Evolutionary conservation across 2,797 vertebrate species (phyloP).

Genomic region (Pantherophis alleghaniensis): DNA sequence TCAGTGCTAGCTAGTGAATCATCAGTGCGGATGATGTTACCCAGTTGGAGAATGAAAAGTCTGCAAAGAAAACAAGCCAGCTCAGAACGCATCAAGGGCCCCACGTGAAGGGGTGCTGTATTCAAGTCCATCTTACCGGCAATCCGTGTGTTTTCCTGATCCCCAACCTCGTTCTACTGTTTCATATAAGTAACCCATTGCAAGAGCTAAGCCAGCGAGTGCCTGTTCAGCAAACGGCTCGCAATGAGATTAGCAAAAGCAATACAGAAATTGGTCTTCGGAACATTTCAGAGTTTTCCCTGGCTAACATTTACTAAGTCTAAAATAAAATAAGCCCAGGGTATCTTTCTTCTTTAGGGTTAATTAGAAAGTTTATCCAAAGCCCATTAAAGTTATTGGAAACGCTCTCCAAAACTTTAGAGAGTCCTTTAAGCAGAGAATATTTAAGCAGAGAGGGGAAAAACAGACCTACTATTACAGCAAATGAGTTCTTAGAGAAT

Average conservation of each 20-base stretch:
- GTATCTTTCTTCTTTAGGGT: background rate
- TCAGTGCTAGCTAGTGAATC: background rate
- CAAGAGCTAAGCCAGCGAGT: too few relatives aligned
- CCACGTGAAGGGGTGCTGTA: background rate
- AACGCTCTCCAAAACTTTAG: background rate
- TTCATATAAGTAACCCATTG: background rate
- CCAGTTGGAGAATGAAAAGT: background rate
- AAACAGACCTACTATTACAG: background rate
- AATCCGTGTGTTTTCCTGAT: background rate
- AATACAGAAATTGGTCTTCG: background rate
- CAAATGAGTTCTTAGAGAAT: conserved; percentile 10
- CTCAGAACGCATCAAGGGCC: background rate
- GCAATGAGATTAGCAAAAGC: background rate
- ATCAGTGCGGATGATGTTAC: background rate
- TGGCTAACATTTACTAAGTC: background rate
- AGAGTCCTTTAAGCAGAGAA: background rate
- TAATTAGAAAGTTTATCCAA: conserved; percentile 15
- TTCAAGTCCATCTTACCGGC: background rate
- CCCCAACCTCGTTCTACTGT: background rate
- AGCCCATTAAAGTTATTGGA: conserved; percentile 14
- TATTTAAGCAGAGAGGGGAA: background rate
- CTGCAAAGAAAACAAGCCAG: background rate
- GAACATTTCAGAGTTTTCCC: background rate
- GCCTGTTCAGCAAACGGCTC: too few relatives aligned
- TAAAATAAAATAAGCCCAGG: background rate